Evolutionary conservation across 2,888 invertebrate genomes (phyloP), one percentile per base, ranked within the genome.

Genomic region (Drosophila planitibia): DNA sequence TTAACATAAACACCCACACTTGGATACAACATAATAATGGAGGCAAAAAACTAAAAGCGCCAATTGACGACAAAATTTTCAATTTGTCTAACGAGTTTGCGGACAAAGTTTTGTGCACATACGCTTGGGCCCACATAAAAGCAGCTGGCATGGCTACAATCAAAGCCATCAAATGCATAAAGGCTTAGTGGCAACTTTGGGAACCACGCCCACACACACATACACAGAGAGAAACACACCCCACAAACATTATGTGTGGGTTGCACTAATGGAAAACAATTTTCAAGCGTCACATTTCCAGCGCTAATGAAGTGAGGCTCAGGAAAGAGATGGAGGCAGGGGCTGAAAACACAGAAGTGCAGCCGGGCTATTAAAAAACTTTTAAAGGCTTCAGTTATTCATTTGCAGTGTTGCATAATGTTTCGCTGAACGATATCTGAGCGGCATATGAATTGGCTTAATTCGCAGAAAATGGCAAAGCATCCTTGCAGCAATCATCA

Each of bases 151-250:
- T 41, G 59, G 67, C 74, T 67, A 62, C 77, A 82, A 77, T 89
- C 89, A 86, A 82, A 86, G 89, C 87, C 89, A 86, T 89, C 85
- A 89, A 86, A 82, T 81, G 87, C 87, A 86, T 83, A 86, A 89
- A 86, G 85, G 89, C 87, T 89, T 84, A 86, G 85, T 67, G 73
- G 60, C 54, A 85, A 83, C 69, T 64, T 74, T 70, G 69, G 49
- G 64, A 66, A 61, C 32, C 68, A 67, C 72, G 52, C 61, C 60
- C 71, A 65, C 55, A 49, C 44, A 57, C 44, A 57, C 41, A 55
- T 59, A 68, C 60, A 47, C 1, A 63, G 7, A n/a, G 14, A 41
- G 28, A 30, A 53, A 28, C 35, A 64, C 58, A 35, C 52, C 47
- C 39, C 32, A 12, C 35, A 12, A 30, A 22, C 32, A 28, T 52